Percentiles rank a stretch among this genome's conserved stretches.
phyloP scores from a whole-genome alignment of 1,140 invertebrate species.

The Gonioctena quinquepunctata region DNA sequence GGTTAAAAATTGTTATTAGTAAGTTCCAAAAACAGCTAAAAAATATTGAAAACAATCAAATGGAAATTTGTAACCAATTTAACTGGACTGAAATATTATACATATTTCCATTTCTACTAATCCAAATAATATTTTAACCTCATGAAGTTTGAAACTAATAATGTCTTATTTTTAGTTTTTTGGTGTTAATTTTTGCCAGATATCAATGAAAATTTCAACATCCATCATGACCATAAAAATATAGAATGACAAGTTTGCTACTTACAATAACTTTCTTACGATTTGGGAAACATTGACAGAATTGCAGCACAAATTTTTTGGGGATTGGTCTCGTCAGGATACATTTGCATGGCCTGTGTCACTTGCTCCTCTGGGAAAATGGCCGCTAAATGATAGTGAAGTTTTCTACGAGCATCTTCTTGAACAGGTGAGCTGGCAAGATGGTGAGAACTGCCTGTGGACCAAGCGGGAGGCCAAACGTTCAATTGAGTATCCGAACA shows the following conservation, averaged over 20 bases:
- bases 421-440: constrained; percentile 56
- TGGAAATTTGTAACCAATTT: too few species aligned
- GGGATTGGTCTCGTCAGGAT: constrained; percentile 85
- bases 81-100: too few species aligned
- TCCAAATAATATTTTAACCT: too few species aligned
- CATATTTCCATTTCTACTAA: too few species aligned
- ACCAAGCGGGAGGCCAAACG: constrained; percentile 51
- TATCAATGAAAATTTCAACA: too few species aligned
- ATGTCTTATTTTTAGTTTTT: too few species aligned
- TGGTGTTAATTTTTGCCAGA: too few species aligned
- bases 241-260: not conserved
- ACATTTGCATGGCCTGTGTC: constrained; percentile 77
- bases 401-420: constrained; percentile 70
- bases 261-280: constrained; percentile 34
- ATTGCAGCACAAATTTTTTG: constrained; percentile 88
- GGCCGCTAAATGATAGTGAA: constrained; percentile 83
- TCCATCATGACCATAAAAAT: too few species aligned
- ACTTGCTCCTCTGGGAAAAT: constrained; percentile 91
- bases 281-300: constrained; percentile 71
- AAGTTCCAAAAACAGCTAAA: too few species aligned
- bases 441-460: constrained; percentile 46
- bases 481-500: constrained; percentile 71
- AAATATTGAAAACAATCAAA: too few species aligned
- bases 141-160: too few species aligned
- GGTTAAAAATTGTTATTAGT: too few species aligned